A percentile compares a stretch with the other conserved stretches of the same genome.
Conservation (phyloP, 2,113 vertebrate genomes). For the Raphicerus campestris region DNA sequence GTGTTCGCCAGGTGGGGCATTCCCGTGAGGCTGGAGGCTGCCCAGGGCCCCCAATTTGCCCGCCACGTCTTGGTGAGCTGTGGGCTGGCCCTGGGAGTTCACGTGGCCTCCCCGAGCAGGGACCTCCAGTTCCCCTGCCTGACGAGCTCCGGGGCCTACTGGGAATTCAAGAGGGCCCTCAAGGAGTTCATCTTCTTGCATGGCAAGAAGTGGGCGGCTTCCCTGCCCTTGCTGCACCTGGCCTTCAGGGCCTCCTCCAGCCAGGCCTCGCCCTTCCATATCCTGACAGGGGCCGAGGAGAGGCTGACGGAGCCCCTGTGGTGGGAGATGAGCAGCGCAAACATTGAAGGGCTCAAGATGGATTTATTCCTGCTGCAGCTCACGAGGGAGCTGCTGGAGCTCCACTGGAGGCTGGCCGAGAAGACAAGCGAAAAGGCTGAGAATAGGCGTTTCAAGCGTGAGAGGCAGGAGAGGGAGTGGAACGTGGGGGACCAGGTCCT, state of each 20-base stretch:
- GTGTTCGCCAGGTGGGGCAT: slow-evolving; percentile 68
- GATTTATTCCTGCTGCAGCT: slow-evolving; percentile 60
- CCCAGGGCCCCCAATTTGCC: slow-evolving; percentile 67
- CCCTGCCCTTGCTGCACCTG: slow-evolving; percentile 65
- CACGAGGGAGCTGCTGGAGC: slow-evolving; percentile 44
- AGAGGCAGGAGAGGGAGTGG: slow-evolving; percentile 64
- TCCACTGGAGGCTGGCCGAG: slow-evolving; percentile 42
- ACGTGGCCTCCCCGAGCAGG: slow-evolving; percentile 32
- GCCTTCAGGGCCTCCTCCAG: slow-evolving; percentile 59
- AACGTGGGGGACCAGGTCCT: slow-evolving; percentile 67
- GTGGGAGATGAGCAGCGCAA: slow-evolving; percentile 68
- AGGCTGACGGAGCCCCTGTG: slow-evolving; percentile 53
- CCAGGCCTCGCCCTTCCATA: slow-evolving; percentile 1
- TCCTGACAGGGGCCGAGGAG: slow-evolving; percentile 36
- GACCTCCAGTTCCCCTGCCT: slow-evolving; percentile 67
- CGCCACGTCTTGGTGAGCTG: slow-evolving; percentile 65
- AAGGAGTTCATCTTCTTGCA: slow-evolving; percentile 71
- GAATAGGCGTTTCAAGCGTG: slow-evolving; percentile 48
- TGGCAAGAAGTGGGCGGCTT: slow-evolving; percentile 54
- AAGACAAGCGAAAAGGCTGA: background rate
- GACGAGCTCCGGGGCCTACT: slow-evolving; percentile 51
- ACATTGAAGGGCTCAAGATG: slow-evolving; percentile 68
- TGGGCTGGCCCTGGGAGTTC: slow-evolving; percentile 63
- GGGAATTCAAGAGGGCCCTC: slow-evolving; percentile 70
- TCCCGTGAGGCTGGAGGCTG: slow-evolving; percentile 58